Evolutionary conservation across 2,888 invertebrate species (phyloP), one percentile per base, ranked within the genome.

Genomic region (Leptinotarsa peninsularis): DNA sequence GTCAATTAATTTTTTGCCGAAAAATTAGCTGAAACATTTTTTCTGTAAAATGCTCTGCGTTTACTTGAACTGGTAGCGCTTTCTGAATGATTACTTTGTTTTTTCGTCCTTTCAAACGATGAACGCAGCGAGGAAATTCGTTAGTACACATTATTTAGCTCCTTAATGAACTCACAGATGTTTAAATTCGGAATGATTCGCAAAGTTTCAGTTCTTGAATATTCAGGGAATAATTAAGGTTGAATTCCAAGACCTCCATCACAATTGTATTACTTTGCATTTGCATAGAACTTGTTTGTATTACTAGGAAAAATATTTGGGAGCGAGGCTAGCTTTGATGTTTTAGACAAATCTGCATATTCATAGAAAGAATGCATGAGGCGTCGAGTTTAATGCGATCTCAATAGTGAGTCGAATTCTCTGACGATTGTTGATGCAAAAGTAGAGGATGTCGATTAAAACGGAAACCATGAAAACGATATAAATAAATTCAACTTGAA

Each of bases 61-160:
- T 78, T 76, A 72, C 67, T 69, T 58, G 63, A 58, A 50, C 49
- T 75, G 71, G 60, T 71, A 66, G 49, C 52, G 50, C 50, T 73
- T 68, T 49, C 70, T 43, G 67, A 73, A 75, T 73, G 78, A 75
- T 76, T 67, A 76, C 70, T 70, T 33, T 33, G 21, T 70, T 58
- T 70, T 70, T 70, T 70, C 49, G 1, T 60, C 43, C 70, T 58
- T 70, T 23, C 54, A 33, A 67, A 75, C 73, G 74, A 70, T 72
- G 77, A 73, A 73, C 71, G 72, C 67, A 58, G 75, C 63, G 33
- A 27, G 49, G 73, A 76, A 78, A 78, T 76, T 78, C 78, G 78
- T 78, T 71, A 71, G 76, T 73, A 78, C 74, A 74, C 71, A 78
- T 78, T 78, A 78, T 78, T 78, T 78, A 76, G 78, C 49, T 67